Conservation (phyloP, 2,888 invertebrate species). For the Colostygia pectinataria region DNA sequence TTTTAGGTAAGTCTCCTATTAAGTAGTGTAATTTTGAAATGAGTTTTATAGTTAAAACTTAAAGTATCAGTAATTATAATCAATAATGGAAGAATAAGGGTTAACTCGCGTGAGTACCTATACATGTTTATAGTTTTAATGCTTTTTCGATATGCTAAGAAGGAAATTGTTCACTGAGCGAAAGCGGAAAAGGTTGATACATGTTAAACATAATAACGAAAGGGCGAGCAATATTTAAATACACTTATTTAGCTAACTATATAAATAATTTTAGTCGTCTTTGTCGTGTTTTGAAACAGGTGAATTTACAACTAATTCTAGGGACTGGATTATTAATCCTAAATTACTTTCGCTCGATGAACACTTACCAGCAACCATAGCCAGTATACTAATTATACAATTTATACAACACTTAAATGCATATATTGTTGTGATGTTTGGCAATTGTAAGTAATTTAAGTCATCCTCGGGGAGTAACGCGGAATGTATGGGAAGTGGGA, state of each 20-base stretch:
- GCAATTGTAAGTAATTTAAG: slow-evolving; percentile 71
- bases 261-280: too few species aligned
- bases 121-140: slow-evolving; percentile 25
- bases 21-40: slow-evolving; percentile 61
- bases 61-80: slow-evolving; percentile 32
- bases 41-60: slow-evolving; percentile 39
- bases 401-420: slow-evolving; percentile 51
- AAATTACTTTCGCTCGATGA: slow-evolving; percentile 9
- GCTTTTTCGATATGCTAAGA: slow-evolving; percentile 17
- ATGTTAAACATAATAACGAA: too few species aligned
- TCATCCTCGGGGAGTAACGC: slow-evolving; percentile 63
- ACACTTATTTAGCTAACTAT: neutral
- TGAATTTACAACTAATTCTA: too few species aligned
- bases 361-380: slow-evolving; percentile 6
- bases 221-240: neutral
- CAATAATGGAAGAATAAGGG: slow-evolving; percentile 14
- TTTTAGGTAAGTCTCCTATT: slow-evolving; percentile 59
- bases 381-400: slow-evolving; percentile 27
- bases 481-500: slow-evolving; percentile 44
- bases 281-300: too few species aligned
- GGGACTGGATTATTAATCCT: too few species aligned
- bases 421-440: slow-evolving; percentile 72
- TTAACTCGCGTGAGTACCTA: slow-evolving; percentile 1
- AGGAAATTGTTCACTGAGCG: slow-evolving; percentile 11
- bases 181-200: too few species aligned